A percentile compares a stretch with the other conserved stretches of the same genome.
Evolutionary conservation across 2,113 vertebrate genomes (phyloP).

Genomic region (Bubo scandiacus): DNA sequence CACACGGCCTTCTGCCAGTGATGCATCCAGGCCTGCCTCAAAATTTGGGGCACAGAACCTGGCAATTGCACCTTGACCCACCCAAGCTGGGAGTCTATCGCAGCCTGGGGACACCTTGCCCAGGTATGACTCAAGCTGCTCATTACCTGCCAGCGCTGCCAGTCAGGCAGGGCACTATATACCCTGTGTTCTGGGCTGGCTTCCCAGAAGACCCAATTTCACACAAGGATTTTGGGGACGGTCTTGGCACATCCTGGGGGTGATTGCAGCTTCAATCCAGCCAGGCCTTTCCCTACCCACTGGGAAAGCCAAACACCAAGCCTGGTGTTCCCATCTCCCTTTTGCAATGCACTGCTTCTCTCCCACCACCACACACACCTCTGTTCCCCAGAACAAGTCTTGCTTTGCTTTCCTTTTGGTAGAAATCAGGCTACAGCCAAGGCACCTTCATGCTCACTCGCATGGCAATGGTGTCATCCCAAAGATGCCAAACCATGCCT

Average conservation of each 20-base stretch:
- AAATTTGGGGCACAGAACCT: not conserved
- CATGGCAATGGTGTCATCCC: not conserved
- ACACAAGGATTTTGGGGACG: not conserved
- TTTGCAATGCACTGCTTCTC: not conserved
- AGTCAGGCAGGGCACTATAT: not conserved
- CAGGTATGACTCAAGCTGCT: conserved; percentile 14
- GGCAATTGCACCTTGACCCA: not conserved
- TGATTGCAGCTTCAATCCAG: not conserved
- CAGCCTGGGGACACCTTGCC: conserved; percentile 18
- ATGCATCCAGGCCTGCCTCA: not conserved
- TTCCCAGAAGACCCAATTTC: conserved; percentile 1
- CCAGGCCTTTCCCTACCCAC: not conserved
- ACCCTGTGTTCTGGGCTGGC: not conserved
- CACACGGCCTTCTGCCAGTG: not conserved
- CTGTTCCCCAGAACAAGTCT: not conserved
- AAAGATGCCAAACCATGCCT: not conserved
- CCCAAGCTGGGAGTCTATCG: not conserved
- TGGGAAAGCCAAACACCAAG: not conserved
- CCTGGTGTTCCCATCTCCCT: not conserved
- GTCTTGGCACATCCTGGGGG: not conserved
- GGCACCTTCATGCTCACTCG: not conserved
- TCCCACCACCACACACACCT: not conserved
- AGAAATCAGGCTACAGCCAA: not conserved
- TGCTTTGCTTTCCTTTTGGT: not conserved
- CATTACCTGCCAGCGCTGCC: not conserved